Evolutionary conservation across 2,113 vertebrate species (phyloP).

Genomic region (Nanorana parkeri): DNA sequence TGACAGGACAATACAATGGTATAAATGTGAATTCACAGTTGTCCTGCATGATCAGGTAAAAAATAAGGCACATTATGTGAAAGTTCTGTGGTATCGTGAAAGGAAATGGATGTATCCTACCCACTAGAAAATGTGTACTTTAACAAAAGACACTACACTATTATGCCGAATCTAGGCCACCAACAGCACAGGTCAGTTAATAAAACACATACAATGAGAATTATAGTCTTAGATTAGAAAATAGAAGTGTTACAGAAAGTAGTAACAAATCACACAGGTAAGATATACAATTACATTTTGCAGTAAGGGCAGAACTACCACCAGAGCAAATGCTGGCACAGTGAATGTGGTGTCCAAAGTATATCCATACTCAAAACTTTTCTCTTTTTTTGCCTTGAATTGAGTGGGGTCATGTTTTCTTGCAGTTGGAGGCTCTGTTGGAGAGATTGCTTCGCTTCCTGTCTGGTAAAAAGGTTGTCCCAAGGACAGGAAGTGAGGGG

Average conservation of each 20-base stretch:
- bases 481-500: too few species aligned
- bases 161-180: constrained; percentile 4
- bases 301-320: too few species aligned
- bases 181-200: constrained; percentile 40
- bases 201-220: neutral
- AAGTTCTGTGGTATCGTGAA: neutral
- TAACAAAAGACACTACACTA: neutral
- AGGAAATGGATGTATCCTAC: neutral
- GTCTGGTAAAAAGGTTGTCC: too few species aligned
- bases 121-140: neutral
- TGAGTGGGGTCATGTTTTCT: too few species aligned
- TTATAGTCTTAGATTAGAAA: constrained; percentile 29
- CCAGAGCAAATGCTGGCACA: too few species aligned
- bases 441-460: too few species aligned
- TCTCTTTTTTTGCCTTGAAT: too few species aligned
- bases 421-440: too few species aligned
- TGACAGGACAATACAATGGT: constrained; percentile 41
- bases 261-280: neutral
- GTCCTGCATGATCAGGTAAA: neutral
- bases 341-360: too few species aligned
- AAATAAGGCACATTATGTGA: neutral
- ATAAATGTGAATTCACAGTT: neutral
- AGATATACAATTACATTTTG: too few species aligned
- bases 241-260: constrained; percentile 5
- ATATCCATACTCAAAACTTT: too few species aligned